A percentile compares a stretch with the other conserved stretches of the same genome.
Conservation (phyloP, 2,113 vertebrate species). For the Corynorhinus townsendii region DNA sequence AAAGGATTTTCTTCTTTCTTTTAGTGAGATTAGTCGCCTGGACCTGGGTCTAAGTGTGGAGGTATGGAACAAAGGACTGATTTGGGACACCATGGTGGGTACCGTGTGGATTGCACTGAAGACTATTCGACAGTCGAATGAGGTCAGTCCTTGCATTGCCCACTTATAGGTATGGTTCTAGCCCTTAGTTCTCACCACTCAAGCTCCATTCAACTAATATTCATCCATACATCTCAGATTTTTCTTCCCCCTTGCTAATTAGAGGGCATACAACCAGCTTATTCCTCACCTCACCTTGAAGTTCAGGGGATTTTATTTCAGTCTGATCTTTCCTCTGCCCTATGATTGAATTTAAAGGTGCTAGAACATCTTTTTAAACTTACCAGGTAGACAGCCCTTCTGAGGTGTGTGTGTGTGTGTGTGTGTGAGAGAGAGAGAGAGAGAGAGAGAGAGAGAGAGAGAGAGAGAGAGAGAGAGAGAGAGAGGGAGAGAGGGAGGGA, state of each 20-base stretch:
- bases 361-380: neutral
- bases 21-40: slow-evolving; percentile 95
- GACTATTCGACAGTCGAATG: slow-evolving; percentile 90
- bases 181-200: neutral
- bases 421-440: neutral
- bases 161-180: neutral
- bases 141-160: slow-evolving; percentile 82
- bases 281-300: neutral
- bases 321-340: neutral
- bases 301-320: neutral
- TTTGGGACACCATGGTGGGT: slow-evolving; percentile 98
- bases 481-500: neutral
- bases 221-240: neutral
- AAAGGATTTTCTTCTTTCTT: slow-evolving; percentile 62
- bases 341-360: neutral
- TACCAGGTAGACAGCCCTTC: neutral
- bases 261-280: neutral
- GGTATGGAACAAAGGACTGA: slow-evolving; percentile 99
- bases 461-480: too few species aligned
- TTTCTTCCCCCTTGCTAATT: neutral
- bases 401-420: neutral
- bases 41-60: slow-evolving; percentile 98
- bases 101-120: slow-evolving; percentile 94
- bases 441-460: neutral
- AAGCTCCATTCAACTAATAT: neutral